Base-by-base conservation (phyloP, 2,888 invertebrate genomes). In the Cabera pusaria region DNA sequence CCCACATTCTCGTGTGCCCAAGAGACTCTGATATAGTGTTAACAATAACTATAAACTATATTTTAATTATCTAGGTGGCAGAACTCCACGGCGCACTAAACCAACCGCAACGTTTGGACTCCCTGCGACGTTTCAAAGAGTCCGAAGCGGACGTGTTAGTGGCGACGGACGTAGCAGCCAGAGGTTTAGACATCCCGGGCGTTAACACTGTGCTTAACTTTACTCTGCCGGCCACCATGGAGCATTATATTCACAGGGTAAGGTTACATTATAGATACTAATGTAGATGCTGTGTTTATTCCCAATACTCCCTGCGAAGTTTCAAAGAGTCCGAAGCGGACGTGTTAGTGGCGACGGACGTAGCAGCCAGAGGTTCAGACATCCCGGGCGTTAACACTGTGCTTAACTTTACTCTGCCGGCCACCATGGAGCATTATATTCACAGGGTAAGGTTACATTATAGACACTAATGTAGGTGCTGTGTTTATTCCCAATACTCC, bases 171-270 rank as follows among this genome's bases (percentile, higher is more conserved):
- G 94, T 98, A 19, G 98, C 98, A 0, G 97, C 98, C 2, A 90
- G 98, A 66, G 98, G 99, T 63, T 90, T 99, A 24, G 99, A 99
- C 83, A 99, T 99, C 56, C 94, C 95, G n/a, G 98, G 97, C 4
- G 98, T 99, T 0, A 96, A 97, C 84, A 98, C 98, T 6, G 98
- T 98, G 2, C 93, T 99, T 23, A 99, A 99, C 85, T 98, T 97
- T 82, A 95, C 97, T 0, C 94, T 99, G 93, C 99, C 99, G 0
- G 94, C 96, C 22, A 96, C 97, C 0, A 77, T 98, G 8, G 97
- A 98, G 66, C 98, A 98, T 76, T 99, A 99, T 65, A 97, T 99
- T 59, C 99, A 99, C 81, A 91, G 95, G 74, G 92, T 91, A 51
- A 70, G 70, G n/a, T n/a, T n/a, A n/a, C n/a, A n/a, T n/a, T n/a